Evolutionary conservation across 2,888 invertebrate genomes (phyloP), one percentile per base, ranked within the genome.

Genomic region (Anarsia innoxiella): DNA sequence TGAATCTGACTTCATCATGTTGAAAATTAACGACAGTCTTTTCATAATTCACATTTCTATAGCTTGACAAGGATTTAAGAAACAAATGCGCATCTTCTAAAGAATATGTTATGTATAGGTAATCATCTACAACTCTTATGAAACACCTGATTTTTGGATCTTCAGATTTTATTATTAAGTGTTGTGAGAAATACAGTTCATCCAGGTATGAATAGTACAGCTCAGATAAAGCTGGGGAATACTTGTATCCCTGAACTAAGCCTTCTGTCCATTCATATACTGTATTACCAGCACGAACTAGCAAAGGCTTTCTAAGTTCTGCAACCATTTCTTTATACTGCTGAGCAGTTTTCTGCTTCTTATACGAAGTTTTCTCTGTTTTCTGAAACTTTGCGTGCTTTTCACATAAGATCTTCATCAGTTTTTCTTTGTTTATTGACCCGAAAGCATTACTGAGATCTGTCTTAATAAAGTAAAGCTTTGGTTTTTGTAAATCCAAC

Each of bases 381-480:
- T 62, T 69, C 40, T 73, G 72, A 32, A 63, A 61, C 14, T 50
- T 43, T 1, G 51, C 31, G 56, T 77, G 64, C 19, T 48, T 71
- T 31, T 76, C 66, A 40, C 47, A 45, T 27, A 86, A 41, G 42
- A 86, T 71, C 48, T 61, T 72, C 37, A 67, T 47, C 15, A 86
- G 53, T 36, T 64, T 64, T 2, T 61, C 56, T 49, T 60, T 76
- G 42, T 74, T 66, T 13, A 86, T 76, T n/a, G 69, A 73, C 1
- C 86, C 86, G 66, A 86, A 86, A 8, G 86, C 86, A 65, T 86
- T 80, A 31, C 68, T 74, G 0, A 86, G 60, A 51, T 86, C 86
- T 3, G 76, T 66, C 58, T 82, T 86, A 1, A 86, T 56, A 50
- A 84, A 85, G 55, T 77, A 86, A 10, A 86, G 58, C 50, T 65